A percentile compares a stretch with the other conserved stretches of the same genome.
Conservation (phyloP, 2,113 vertebrate species). For the Cinclus cinclus region DNA sequence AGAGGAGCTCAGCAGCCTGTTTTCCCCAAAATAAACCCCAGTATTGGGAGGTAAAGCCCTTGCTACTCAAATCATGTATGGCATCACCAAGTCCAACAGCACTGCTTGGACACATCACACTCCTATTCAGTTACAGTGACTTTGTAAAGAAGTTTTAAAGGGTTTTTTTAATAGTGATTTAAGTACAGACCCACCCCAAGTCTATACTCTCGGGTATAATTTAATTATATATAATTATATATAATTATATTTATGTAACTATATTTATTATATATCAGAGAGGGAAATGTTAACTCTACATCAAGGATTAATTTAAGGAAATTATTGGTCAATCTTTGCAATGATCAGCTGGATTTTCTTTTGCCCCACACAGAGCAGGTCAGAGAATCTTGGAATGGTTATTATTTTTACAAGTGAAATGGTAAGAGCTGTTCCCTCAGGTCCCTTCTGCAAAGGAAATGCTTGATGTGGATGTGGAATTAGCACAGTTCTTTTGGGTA, state of each 20-base stretch:
- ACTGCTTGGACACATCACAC: accelerated
- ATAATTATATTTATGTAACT: not conserved
- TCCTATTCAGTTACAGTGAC: too few relatives aligned
- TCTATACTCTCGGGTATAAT: not conserved
- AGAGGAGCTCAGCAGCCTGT: not conserved
- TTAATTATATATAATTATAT: not conserved
- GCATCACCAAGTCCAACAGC: accelerated
- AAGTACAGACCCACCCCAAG: too few relatives aligned
- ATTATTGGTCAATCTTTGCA: not conserved
- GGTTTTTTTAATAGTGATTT: not conserved
- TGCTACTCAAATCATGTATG: too few relatives aligned
- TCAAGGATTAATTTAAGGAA: not conserved
- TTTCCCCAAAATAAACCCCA: not conserved
- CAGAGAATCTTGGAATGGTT: not conserved
- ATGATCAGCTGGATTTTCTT: not conserved
- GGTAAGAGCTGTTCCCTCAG: not conserved
- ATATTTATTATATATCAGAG: not conserved
- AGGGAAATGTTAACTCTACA: not conserved
- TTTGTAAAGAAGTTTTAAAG: not conserved
- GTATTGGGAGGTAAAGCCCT: not conserved
- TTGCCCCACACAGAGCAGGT: not conserved
- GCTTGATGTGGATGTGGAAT: not conserved
- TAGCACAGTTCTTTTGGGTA: not conserved
- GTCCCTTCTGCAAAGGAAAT: not conserved
- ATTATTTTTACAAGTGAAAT: not conserved